Conservation (phyloP, 2,113 vertebrate species). For the Merops nubicus region DNA sequence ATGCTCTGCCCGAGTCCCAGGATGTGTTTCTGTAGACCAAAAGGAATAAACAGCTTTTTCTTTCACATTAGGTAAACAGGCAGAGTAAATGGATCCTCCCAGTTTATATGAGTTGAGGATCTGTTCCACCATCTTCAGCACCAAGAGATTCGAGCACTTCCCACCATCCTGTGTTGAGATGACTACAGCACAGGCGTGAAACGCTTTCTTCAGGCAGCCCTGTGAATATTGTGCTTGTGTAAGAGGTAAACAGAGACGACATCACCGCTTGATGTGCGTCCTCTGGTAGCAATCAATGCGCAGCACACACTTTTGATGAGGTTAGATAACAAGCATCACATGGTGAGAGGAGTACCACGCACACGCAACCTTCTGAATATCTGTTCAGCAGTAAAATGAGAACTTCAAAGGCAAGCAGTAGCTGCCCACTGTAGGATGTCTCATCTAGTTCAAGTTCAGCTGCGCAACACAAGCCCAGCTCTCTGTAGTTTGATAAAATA, state of each 20-base stretch:
- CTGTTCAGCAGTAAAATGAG: slow-evolving; percentile 43
- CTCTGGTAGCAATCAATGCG: slow-evolving; percentile 43
- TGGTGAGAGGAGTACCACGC: neutral
- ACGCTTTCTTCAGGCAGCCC: neutral
- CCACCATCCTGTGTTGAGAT: neutral
- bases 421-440: slow-evolving; percentile 11
- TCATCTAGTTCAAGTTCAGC: slow-evolving; percentile 20
- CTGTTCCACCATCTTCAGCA: neutral
- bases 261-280: neutral
- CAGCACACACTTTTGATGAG: slow-evolving; percentile 46
- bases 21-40: neutral
- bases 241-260: slow-evolving; percentile 43
- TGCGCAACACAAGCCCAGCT: neutral
- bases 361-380: neutral
- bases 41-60: neutral
- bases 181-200: neutral
- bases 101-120: neutral
- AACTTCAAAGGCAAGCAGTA: slow-evolving; percentile 43
- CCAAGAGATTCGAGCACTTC: neutral
- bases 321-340: slow-evolving; percentile 46
- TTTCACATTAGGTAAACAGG: neutral
- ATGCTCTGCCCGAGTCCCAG: neutral
- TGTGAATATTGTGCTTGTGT: neutral
- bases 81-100: neutral
- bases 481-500: neutral